Base-by-base conservation (phyloP, 2,888 invertebrate species). In the Priocnemis perturbator region DNA sequence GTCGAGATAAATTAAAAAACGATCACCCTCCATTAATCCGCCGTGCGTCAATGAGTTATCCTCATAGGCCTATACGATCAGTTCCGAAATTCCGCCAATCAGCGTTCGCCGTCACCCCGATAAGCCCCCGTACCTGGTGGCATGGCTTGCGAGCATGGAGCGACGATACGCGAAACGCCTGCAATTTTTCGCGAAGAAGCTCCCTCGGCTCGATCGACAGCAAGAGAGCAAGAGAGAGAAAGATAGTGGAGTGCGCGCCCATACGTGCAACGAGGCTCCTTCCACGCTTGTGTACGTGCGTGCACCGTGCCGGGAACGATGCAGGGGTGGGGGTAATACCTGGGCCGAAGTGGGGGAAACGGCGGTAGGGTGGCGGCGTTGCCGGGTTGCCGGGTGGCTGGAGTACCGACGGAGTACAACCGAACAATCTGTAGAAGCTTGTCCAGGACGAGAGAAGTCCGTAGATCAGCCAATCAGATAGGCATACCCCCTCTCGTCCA, bases 401-500 rank as follows among this genome's bases (percentile, higher is more conserved):
- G 80, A 82, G 83, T 79, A 77, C 81, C 82, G 83, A 77, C 83
- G 79, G 84, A 79, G 84, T 83, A 88, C 88, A 87, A 88, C 84
- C 84, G 87, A 88, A 88, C 88, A 88, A 88, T 88, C 88, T 88
- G 88, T 87, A 87, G 87, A 85, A 88, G 87, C 87, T 88, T 88
- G 88, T 88, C 86, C 85, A 82, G 84, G 86, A 85, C 86, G 87
- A 85, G 87, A 87, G 86, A 86, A 88, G 87, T 88, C 85, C 87
- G 87, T 87, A 87, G 88, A 88, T 88, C 87, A 88, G 88, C 88
- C 88, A 89, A 88, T 88, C 88, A 89, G 88, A 88, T 88, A 88
- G 87, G 85, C 82, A 85, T 83, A 78, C 85, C 85, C 87, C 87
- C 87, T 84, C 85, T 83, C 84, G 77, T 84, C 83, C 86, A 86